Percentiles rank a stretch among this genome's conserved stretches.
These are phyloP conservation scores for Marmota flaviventris DNA, from an alignment of 2,113 vertebrate genomes.

Conservation along the genomic window DNA sequence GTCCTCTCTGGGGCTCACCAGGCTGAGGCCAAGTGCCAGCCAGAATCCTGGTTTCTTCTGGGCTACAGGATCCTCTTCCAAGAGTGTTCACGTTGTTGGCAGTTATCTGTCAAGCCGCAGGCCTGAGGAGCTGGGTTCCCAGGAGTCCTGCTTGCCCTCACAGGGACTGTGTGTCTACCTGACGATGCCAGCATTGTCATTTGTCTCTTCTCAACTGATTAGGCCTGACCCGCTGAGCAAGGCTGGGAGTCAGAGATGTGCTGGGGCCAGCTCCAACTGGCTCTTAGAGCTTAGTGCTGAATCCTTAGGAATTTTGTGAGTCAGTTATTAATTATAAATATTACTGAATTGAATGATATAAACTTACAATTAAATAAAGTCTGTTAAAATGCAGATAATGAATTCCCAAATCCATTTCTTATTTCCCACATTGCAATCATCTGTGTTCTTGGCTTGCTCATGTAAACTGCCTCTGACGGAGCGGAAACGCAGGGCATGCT, in stretches of 20 bases:
- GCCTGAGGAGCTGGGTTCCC: background rate
- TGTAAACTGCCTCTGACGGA: rapidly evolving
- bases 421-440: background rate
- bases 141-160: background rate
- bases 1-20: no score
- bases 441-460: background rate
- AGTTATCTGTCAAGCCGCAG: background rate
- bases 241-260: background rate
- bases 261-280: no score
- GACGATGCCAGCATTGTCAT: no score
- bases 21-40: no score
- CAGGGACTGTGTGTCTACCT: no score
- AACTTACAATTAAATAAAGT: background rate
- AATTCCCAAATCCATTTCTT: background rate
- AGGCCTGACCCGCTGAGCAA: background rate
- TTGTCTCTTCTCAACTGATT: background rate
- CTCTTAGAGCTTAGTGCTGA: no score
- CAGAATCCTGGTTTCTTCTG: no score
- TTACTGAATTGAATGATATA: background rate
- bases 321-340: background rate
- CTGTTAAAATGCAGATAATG: background rate
- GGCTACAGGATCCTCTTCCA: background rate
- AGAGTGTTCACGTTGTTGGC: background rate
- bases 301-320: background rate
- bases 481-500: background rate